Evolutionary conservation across 2,797 vertebrate genomes (phyloP).

Genomic region (Pogoniulus pusillus): DNA sequence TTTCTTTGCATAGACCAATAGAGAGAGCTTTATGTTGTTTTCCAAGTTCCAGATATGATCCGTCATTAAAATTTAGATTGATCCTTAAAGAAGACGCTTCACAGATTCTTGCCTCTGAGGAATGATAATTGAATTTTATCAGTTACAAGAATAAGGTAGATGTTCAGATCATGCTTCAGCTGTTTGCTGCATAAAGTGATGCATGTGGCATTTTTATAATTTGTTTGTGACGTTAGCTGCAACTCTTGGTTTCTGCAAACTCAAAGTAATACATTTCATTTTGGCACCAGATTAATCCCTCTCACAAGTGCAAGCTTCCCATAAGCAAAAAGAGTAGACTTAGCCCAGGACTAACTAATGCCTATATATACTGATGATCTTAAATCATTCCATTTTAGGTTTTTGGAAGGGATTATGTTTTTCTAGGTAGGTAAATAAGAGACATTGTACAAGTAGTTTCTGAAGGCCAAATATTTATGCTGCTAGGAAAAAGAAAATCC

Average conservation of each 20-base stretch:
- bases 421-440: neutral
- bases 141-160: neutral
- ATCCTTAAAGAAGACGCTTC: slow-evolving; percentile 38
- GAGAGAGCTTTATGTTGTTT: slow-evolving; percentile 25
- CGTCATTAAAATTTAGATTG: slow-evolving; percentile 63
- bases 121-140: slow-evolving; percentile 40
- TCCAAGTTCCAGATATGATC: slow-evolving; percentile 26
- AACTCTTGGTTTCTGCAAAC: neutral
- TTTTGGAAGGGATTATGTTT: neutral
- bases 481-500: neutral
- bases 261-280: neutral
- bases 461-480: neutral
- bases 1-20: neutral
- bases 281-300: neutral
- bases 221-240: neutral
- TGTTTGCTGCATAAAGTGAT: neutral
- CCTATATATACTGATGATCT: neutral
- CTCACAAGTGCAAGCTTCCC: neutral
- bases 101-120: slow-evolving; percentile 9
- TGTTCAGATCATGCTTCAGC: slow-evolving; percentile 1
- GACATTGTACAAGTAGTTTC: neutral
- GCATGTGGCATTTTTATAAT: neutral
- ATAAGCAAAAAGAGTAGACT: neutral
- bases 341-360: neutral
- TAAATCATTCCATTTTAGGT: neutral